Conservation (phyloP, 2,797 vertebrate genomes). For the Sebastes oblongus region DNA sequence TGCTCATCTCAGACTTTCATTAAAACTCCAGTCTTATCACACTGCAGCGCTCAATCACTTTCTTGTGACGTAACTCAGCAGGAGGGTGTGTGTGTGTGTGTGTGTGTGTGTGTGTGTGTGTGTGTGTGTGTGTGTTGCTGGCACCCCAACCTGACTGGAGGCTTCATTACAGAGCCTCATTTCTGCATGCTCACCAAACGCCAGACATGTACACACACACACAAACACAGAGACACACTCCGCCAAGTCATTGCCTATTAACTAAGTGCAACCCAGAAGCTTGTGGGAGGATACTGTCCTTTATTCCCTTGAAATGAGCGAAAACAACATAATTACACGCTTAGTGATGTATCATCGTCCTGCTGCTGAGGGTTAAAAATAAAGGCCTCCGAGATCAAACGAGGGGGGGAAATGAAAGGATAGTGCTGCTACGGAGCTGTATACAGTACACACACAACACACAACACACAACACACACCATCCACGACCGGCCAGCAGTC, state of each 20-base stretch:
- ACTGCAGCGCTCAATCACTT: slow-evolving; percentile 66
- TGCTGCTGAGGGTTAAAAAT: slow-evolving; percentile 56
- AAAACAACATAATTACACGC: slow-evolving; percentile 66
- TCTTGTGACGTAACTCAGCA: slow-evolving; percentile 43
- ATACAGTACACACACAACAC: slow-evolving; percentile 28
- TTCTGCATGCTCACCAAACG: slow-evolving; percentile 2
- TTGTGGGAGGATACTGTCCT: slow-evolving; percentile 47
- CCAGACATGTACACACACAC: not conserved
- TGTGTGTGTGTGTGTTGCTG: not conserved
- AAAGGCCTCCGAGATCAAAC: slow-evolving; percentile 55
- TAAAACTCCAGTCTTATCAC: slow-evolving; percentile 70
- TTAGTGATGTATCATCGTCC: slow-evolving; percentile 41
- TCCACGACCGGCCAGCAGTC: slow-evolving; percentile 43
- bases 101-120: not conserved
- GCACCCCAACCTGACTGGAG: not conserved
- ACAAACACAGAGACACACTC: not conserved
- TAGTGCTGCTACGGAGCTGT: slow-evolving; percentile 31
- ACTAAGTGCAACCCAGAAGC: slow-evolving; percentile 35
- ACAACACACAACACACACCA: slow-evolving; percentile 23
- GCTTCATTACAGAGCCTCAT: not conserved
- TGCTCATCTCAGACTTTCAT: slow-evolving; percentile 78
- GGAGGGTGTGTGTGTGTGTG: slow-evolving; percentile 8
- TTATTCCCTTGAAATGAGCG: slow-evolving; percentile 57
- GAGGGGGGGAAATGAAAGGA: slow-evolving; percentile 29
- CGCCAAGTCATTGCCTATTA: slow-evolving; percentile 37